phyloP scores from a whole-genome alignment of 2,113 vertebrate species.

The Bagarius yarrelli region DNA sequence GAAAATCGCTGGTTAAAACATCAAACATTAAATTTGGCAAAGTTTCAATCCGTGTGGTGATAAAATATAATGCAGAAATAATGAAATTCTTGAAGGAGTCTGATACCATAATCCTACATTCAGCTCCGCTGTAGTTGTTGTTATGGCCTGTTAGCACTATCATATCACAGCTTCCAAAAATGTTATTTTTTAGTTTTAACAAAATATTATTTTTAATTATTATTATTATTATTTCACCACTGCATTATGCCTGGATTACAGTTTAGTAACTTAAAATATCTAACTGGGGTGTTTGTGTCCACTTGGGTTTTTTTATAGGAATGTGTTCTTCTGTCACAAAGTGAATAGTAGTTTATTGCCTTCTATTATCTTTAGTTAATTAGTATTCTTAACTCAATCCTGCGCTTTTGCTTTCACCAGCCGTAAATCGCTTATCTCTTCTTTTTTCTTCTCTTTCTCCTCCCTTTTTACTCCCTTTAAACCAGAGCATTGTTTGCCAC shows the following conservation, averaged over 20 bases:
- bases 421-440: conserved; percentile 37
- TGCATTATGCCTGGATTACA: not conserved
- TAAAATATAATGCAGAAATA: not conserved
- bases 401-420: conserved; percentile 36
- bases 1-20: not conserved
- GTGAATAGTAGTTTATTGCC: conserved; percentile 37
- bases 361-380: conserved; percentile 41
- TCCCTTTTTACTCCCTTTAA: not conserved
- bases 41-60: too few species aligned
- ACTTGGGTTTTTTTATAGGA: not conserved
- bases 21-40: not conserved
- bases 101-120: too few species aligned
- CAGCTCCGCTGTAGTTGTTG: too few species aligned
- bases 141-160: not conserved
- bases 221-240: too few species aligned
- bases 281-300: not conserved
- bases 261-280: not conserved
- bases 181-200: not conserved
- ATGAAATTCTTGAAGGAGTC: not conserved
- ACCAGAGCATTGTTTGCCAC: not conserved
- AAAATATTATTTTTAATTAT: not conserved
- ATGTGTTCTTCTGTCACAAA: conserved; percentile 1
- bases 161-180: not conserved
- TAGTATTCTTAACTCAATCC: conserved; percentile 51
- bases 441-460: not conserved